Evolutionary conservation across 2,888 invertebrate genomes (phyloP).

Genomic region (Bursaphelenchus okinawaensis): DNA sequence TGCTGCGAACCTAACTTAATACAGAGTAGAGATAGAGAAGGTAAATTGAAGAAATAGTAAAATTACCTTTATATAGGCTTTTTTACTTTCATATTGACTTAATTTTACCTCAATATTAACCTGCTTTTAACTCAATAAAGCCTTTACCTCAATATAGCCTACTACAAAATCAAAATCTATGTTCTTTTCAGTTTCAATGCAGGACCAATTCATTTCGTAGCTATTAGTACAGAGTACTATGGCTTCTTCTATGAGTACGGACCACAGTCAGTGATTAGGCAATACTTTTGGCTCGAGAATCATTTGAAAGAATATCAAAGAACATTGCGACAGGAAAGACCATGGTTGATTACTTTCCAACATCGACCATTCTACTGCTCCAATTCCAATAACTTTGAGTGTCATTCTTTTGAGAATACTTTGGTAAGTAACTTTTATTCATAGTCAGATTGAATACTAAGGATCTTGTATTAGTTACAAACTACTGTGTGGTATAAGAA

Average conservation of each 20-base stretch:
- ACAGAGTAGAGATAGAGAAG: too few relatives aligned
- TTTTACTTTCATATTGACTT: too few relatives aligned
- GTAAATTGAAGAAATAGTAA: too few relatives aligned
- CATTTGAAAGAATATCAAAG: conserved; percentile 15
- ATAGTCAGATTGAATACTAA: too few relatives aligned
- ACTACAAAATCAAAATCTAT: too few relatives aligned
- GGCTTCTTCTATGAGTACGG: conserved; percentile 17
- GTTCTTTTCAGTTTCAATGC: conserved; percentile 61
- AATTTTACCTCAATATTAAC: conserved; percentile 59
- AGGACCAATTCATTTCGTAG: conserved; percentile 20
- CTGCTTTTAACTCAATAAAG: too few relatives aligned
- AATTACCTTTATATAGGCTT: too few relatives aligned
- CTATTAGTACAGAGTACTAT: conserved; percentile 13
- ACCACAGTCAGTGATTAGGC: conserved; percentile 3
- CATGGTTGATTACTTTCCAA: conserved; percentile 77
- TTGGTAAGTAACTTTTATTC: conserved; percentile 35
- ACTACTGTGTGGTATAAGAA: too few relatives aligned
- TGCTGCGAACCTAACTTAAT: too few relatives aligned
- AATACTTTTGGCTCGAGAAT: conserved; percentile 16
- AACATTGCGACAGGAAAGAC: conserved; percentile 65
- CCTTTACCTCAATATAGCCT: too few relatives aligned
- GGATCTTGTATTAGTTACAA: too few relatives aligned
- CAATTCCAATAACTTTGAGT: conserved; percentile 59
- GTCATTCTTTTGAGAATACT: conserved; percentile 56
- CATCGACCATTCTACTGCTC: conserved; percentile 88